Conservation (phyloP, 2,888 invertebrate species). For the Mamestra brassicae region DNA sequence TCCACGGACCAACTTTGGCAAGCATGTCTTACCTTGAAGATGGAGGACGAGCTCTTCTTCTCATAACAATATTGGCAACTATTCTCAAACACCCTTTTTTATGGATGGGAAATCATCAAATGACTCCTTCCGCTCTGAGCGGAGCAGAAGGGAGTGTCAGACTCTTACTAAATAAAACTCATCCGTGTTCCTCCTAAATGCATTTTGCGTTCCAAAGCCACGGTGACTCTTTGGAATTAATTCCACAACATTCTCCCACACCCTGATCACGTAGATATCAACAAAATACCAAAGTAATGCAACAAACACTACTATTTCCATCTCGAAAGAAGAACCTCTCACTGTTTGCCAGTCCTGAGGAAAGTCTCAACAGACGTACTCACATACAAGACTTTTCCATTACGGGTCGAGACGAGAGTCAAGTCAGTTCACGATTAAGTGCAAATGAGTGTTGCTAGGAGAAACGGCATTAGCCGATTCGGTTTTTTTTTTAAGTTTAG, state of each 20-base stretch:
- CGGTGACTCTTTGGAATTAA: too few relatives aligned
- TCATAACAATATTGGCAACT: background rate
- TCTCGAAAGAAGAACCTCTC: conserved; percentile 5
- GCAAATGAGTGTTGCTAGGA: conserved; percentile 50
- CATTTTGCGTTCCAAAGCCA: too few relatives aligned
- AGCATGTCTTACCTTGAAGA: too few relatives aligned
- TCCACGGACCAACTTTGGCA: too few relatives aligned
- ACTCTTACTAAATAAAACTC: too few relatives aligned
- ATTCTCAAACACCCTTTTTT: too few relatives aligned
- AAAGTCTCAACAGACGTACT: conserved; percentile 24
- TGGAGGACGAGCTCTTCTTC: too few relatives aligned
- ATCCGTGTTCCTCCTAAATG: too few relatives aligned
- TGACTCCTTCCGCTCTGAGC: too few relatives aligned
- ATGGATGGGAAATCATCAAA: too few relatives aligned
- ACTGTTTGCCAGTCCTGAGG: conserved; percentile 22
- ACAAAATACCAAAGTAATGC: too few relatives aligned
- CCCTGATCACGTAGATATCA: conserved; percentile 1
- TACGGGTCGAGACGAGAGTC: conserved; percentile 45
- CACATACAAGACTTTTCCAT: conserved; percentile 64
- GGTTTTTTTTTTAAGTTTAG: background rate
- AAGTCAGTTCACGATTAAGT: conserved; percentile 55
- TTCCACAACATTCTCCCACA: background rate
- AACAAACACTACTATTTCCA: conserved; percentile 5
- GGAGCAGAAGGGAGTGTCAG: too few relatives aligned
- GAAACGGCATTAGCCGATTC: conserved; percentile 18